phyloP scores from a whole-genome alignment of 1,140 invertebrate genomes.

The Bradynema listronoti region DNA sequence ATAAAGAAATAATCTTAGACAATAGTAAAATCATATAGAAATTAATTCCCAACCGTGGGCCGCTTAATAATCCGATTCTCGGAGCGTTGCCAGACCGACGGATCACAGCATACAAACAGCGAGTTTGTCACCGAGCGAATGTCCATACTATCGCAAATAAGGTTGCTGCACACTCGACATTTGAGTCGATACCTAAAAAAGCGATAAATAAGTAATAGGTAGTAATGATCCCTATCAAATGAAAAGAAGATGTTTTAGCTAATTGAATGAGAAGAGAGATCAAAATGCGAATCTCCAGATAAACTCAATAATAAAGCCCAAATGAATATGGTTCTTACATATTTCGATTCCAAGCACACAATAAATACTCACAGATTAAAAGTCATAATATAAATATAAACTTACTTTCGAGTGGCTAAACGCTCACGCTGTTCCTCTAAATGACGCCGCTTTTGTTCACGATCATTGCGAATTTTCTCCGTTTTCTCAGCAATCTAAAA shows the following conservation, averaged over 20 bases:
- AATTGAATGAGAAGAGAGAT: too few relatives aligned
- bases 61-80: background rate
- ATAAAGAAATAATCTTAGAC: background rate
- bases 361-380: too few relatives aligned
- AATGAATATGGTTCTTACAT: too few relatives aligned
- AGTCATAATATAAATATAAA: background rate
- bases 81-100: conserved; percentile 19
- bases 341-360: background rate
- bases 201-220: conserved; percentile 15
- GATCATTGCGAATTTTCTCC: background rate
- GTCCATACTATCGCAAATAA: conserved; percentile 20
- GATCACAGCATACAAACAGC: conserved; percentile 26
- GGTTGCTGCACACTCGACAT: conserved; percentile 14
- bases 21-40: background rate
- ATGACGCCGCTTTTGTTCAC: conserved; percentile 2
- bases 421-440: background rate
- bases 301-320: too few relatives aligned
- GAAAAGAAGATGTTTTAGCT: too few relatives aligned
- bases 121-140: conserved; percentile 20
- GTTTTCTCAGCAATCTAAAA: conserved; percentile 15
- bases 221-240: too few relatives aligned
- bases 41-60: conserved; percentile 14
- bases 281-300: background rate
- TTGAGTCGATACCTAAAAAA: conserved; percentile 13
- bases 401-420: conserved; percentile 3